Evolutionary conservation across 2,888 invertebrate genomes (phyloP), one percentile per base, ranked within the genome.

Genomic region (Caenorhabditis sp.): DNA sequence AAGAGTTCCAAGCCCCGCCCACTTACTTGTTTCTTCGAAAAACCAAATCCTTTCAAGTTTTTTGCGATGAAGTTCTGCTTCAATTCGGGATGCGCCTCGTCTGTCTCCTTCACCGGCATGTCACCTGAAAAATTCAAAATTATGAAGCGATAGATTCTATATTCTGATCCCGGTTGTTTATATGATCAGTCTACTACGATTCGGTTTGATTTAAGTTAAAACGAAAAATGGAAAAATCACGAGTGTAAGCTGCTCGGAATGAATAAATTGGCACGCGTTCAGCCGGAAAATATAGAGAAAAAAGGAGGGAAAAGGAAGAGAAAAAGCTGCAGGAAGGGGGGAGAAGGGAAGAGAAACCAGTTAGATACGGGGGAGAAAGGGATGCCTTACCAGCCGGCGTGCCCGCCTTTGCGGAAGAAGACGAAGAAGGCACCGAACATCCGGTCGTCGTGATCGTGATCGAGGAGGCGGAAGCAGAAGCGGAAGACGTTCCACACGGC

Each of bases 31-130:
- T 87, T 88, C 65, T 86, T 86, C n/a, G 84, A 73, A 46, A 88
- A 86, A 13, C 87, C 87, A 37, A 89, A 70, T n/a, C 86, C 85
- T 61, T 88, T 89, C 52, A 89, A 59, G 48, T 82, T 82, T 65
- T 87, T 87, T n/a, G 83, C 72, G 68, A 87, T 88, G 74, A 89
- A 85, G 53, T 83, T 87, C 27, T 81, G 79, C 62, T 84, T 82
- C 32, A 87, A 59, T 75, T 89, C 89, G 13, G 89, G 89, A 71
- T 89, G 89, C 6, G 89, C 88, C 61, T 89, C 88, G 55, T 89
- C 87, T 13, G 63, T 76, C 24, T 83, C 85, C 56, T 87, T 86
- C 13, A 43, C 26, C 17, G 76, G 72, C 5, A 56, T 22, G 8
- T 84, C 85, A 22, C 79, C 81, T 84, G 72, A 58, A 80, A 74